A percentile compares a stretch with the other conserved stretches of the same genome.
phyloP scores from a whole-genome alignment of 2,888 invertebrate species.

The Limulus polyphemus region DNA sequence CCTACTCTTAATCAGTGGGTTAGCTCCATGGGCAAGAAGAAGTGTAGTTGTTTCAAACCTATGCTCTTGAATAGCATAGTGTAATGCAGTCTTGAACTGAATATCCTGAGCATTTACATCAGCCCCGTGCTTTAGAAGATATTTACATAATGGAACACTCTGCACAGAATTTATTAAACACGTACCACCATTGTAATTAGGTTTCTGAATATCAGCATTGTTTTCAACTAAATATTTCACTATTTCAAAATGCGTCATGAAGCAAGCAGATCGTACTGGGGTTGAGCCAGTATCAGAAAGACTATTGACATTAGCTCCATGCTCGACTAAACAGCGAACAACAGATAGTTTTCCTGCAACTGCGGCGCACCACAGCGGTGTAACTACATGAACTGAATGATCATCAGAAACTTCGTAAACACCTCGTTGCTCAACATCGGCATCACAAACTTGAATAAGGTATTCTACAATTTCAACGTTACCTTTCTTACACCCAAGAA shows the following conservation, averaged over 20 bases:
- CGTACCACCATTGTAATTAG: slow-evolving; percentile 84
- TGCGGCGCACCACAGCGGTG: slow-evolving; percentile 84
- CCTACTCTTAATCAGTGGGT: slow-evolving; percentile 59
- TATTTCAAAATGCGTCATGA: slow-evolving; percentile 74
- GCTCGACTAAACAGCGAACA: slow-evolving; percentile 59
- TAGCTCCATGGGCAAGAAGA: slow-evolving; percentile 63
- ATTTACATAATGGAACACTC: slow-evolving; percentile 63
- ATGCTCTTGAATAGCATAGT: slow-evolving; percentile 66
- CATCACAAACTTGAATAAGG: slow-evolving; percentile 64
- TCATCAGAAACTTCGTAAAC: slow-evolving; percentile 73
- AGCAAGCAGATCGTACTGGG: slow-evolving; percentile 80
- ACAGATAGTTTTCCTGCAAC: slow-evolving; percentile 67
- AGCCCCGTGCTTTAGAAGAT: slow-evolving; percentile 63
- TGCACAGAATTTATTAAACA: slow-evolving; percentile 88
- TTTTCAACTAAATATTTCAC: slow-evolving; percentile 42
- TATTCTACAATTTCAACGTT: slow-evolving; percentile 74
- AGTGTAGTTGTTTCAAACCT: slow-evolving; percentile 68
- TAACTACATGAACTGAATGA: slow-evolving; percentile 62
- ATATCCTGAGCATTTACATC: slow-evolving; percentile 74
- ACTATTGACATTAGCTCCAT: slow-evolving; percentile 74
- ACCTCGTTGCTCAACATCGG: slow-evolving; percentile 70
- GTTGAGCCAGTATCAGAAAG: slow-evolving; percentile 69
- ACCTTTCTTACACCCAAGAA: slow-evolving; percentile 63
- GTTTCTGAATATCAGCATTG: slow-evolving; percentile 44
- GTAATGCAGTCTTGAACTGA: slow-evolving; percentile 78